Conservation (phyloP, 2,888 invertebrate genomes). For the Hesperia comma region DNA sequence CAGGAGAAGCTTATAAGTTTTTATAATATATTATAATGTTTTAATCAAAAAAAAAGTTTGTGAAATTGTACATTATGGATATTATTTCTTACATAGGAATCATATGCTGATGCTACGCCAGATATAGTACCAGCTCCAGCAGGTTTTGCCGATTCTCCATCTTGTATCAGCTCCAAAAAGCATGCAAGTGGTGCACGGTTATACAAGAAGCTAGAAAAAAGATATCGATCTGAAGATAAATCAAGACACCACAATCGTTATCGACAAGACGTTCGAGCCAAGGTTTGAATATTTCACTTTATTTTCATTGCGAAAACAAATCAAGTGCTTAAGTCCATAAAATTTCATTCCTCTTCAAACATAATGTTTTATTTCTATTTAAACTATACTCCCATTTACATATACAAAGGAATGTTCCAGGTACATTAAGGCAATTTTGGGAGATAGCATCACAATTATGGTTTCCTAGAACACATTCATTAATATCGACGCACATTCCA, state of each 20-base stretch:
- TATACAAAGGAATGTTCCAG: slow-evolving; percentile 75
- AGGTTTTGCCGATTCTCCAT: slow-evolving; percentile 94
- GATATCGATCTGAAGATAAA: slow-evolving; percentile 91
- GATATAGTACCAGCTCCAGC: slow-evolving; percentile 95
- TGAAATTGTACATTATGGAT: background rate
- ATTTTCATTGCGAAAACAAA: background rate
- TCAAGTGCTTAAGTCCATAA: background rate
- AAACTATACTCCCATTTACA: slow-evolving; percentile 78
- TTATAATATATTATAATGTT: too few relatives aligned
- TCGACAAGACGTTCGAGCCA: slow-evolving; percentile 90
- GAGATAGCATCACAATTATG: slow-evolving; percentile 68
- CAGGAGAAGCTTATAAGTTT: too few relatives aligned
- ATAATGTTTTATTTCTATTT: slow-evolving; percentile 3
- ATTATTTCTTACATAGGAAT: slow-evolving; percentile 58
- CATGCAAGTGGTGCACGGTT: slow-evolving; percentile 81
- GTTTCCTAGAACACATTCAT: slow-evolving; percentile 79
- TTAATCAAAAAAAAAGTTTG: too few relatives aligned
- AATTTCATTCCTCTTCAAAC: slow-evolving; percentile 2
- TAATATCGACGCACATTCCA: slow-evolving; percentile 85
- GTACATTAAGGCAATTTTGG: slow-evolving; percentile 84
- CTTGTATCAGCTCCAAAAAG: slow-evolving; percentile 68
- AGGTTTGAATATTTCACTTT: slow-evolving; percentile 73
- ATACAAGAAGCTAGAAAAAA: slow-evolving; percentile 91
- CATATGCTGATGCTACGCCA: slow-evolving; percentile 78
- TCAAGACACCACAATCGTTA: slow-evolving; percentile 86